phyloP scores from a whole-genome alignment of 2,888 invertebrate species.

The Dyspetes luteomarginatus region DNA sequence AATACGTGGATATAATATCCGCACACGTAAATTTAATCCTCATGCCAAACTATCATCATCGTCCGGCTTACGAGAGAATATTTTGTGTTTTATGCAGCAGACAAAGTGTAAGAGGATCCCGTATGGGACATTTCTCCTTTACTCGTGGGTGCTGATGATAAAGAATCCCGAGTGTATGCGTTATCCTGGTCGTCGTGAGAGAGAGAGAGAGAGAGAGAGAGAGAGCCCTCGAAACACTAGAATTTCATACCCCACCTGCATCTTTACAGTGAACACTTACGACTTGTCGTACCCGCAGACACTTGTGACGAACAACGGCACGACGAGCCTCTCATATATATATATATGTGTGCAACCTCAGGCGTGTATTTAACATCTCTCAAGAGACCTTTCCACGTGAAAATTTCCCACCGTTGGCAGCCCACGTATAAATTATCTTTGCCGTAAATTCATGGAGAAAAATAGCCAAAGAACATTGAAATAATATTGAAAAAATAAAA shows the following conservation, averaged over 20 bases:
- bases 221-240: conserved; percentile 42
- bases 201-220: neutral
- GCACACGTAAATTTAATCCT: neutral
- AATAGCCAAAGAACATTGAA: neutral
- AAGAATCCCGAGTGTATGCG: conserved; percentile 14
- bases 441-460: neutral
- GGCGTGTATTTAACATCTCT: neutral
- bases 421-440: neutral
- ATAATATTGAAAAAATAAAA: neutral
- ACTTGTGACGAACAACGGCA: conserved; percentile 23
- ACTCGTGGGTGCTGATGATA: conserved; percentile 16
- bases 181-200: neutral
- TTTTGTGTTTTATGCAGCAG: conserved; percentile 13
- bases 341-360: conserved; percentile 10
- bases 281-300: conserved; percentile 9
- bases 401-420: neutral
- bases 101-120: conserved; percentile 45
- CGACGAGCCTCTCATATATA: neutral
- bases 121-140: conserved; percentile 24
- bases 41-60: neutral
- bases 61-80: neutral
- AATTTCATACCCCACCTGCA: conserved; percentile 53
- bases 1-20: neutral
- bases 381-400: neutral
- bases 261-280: neutral